A percentile compares a stretch with the other conserved stretches of the same genome.
phyloP scores from a whole-genome alignment of 2,113 vertebrate species.

The Sardina pilchardus region DNA sequence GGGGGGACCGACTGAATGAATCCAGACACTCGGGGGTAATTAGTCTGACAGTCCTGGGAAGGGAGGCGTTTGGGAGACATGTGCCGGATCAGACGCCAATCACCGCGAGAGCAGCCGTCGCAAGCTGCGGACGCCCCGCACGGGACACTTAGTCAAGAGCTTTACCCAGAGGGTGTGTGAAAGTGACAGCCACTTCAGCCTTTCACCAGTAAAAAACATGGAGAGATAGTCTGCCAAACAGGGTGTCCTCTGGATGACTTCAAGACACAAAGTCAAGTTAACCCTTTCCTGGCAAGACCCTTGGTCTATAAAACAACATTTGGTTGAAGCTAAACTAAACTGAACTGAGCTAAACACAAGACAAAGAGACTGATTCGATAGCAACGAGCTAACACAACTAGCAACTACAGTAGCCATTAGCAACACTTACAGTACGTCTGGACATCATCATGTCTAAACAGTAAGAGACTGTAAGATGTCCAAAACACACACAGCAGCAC shows the following conservation, averaged over 20 bases:
- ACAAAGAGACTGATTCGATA: too few relatives aligned
- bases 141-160: conserved; percentile 40
- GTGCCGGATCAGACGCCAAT: conserved; percentile 59
- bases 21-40: background rate
- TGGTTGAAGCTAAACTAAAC: background rate
- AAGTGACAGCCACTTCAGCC: conserved; percentile 56
- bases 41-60: conserved; percentile 23
- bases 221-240: conserved; percentile 27
- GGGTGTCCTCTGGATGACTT: background rate
- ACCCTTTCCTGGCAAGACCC: background rate
- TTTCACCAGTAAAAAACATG: conserved; percentile 36
- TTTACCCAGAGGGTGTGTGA: conserved; percentile 50
- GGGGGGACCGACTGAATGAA: background rate
- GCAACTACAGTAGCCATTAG: background rate
- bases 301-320: background rate
- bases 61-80: conserved; percentile 54
- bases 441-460: background rate
- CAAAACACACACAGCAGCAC: conserved; percentile 14
- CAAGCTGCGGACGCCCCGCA: conserved; percentile 27
- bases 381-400: background rate
- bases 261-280: background rate
- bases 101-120: conserved; percentile 51
- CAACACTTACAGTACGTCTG: background rate
- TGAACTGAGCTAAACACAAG: too few relatives aligned
- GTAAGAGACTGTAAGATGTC: background rate